Base-by-base conservation (phyloP, 2,888 invertebrate species). In the Chymomyza amoena region DNA sequence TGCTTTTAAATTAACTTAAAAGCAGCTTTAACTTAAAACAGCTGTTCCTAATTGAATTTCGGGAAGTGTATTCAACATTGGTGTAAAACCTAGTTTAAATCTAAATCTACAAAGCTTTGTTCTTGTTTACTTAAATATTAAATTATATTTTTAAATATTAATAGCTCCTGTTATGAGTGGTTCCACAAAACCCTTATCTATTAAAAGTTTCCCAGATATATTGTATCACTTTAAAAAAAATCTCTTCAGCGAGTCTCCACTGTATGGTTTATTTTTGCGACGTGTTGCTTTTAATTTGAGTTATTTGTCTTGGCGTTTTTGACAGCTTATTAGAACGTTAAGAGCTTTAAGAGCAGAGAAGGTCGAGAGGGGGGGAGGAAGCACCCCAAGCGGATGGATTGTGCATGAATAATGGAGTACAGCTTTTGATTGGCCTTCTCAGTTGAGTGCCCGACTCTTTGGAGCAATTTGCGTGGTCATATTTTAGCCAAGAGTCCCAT, bases 261-360 rank as follows among this genome's bases (percentile, higher is more conserved):
- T 28, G 56, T 52, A 75, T 64, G 69, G 56, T 75, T 72, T 67
- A 45, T 36, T 50, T 62, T 25, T 25, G 39, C 50, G 52, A 69
- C 66, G 69, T 70, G 75, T 81, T 79, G 77, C 68, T 72, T 68
- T 77, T 68, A 63, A 68, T 73, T 69, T 20, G 18, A 61, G 51
- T 57, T 65, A 68, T 72, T 61, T 70, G 68, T 75, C 69, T 61
- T 66, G 45, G 67, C 69, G 67, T 66, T 64, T 72, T 45, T 45
- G 39, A 45, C 39, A 45, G 39, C 39, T 45, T 45, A 45, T 45
- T 45, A 45, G 39, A 45, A 45, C 39, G 39, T 13, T 45, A 45
- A 45, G 13, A 45, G 39, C 39, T 13, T 32, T 32, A 32, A 32
- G 13, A 45, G 39, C 5, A 45, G 13, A 45, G 39, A 45, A 13